phyloP scores from a whole-genome alignment of 1,140 invertebrate species.

The Hyles vespertilio region DNA sequence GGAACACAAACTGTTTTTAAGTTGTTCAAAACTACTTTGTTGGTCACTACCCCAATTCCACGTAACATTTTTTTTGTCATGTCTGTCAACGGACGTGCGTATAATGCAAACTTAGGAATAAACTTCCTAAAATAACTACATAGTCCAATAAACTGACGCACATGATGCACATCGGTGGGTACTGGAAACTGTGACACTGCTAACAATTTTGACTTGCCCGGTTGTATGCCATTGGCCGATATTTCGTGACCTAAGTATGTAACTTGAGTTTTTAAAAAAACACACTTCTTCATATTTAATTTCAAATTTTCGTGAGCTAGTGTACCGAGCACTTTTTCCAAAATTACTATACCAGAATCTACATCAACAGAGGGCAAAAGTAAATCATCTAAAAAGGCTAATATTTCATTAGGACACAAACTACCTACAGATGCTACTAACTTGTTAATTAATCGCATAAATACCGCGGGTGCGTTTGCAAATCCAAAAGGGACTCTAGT shows the following conservation, averaged over 20 bases:
- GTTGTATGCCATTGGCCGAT: no score
- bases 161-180: constrained; percentile 34
- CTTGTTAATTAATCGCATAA: constrained; percentile 27
- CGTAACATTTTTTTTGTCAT: no score
- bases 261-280: constrained; percentile 5
- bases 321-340: constrained; percentile 4
- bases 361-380: constrained; percentile 6
- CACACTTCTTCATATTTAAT: constrained; percentile 11
- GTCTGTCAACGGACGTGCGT: no score
- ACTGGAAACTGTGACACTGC: constrained; percentile 18
- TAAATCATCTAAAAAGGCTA: constrained; percentile 13
- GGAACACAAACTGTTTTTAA: no score
- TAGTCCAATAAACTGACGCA: constrained; percentile 47
- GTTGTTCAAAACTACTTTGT: no score
- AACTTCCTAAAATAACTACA: constrained; percentile 31
- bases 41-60: no score
- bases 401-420: background rate
- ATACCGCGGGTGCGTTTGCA: constrained; percentile 26
- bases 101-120: no score
- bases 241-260: constrained; percentile 35
- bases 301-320: constrained; percentile 6
- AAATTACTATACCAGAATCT: background rate
- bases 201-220: no score
- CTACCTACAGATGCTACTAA: constrained; percentile 16
- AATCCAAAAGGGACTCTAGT: constrained; percentile 38